A percentile compares a stretch with the other conserved stretches of the same genome.
Evolutionary conservation across 1,140 invertebrate genomes (phyloP).

Genomic region (Aethina tumida): DNA sequence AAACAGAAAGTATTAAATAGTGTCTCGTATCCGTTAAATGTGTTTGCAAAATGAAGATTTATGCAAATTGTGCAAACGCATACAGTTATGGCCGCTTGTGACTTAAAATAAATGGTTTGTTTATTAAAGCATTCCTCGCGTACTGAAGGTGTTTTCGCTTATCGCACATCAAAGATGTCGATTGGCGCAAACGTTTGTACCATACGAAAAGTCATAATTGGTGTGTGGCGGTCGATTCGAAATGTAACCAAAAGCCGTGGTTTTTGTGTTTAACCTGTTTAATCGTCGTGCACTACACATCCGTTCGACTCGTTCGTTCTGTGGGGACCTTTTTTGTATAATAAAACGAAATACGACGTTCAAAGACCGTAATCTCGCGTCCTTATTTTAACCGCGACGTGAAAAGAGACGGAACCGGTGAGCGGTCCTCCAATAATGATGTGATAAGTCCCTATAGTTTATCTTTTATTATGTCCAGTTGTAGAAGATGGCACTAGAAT

Average conservation of each 20-base stretch:
- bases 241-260: neutral
- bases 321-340: conserved; percentile 1
- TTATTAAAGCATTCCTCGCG: too few species aligned
- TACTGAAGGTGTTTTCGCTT: too few species aligned
- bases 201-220: too few species aligned
- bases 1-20: too few species aligned
- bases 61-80: too few species aligned
- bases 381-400: neutral
- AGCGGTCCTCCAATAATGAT: conserved; percentile 9
- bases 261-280: conserved; percentile 3
- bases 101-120: too few species aligned
- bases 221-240: too few species aligned
- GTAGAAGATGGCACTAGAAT: neutral
- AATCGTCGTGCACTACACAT: neutral
- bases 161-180: too few species aligned
- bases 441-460: conserved; percentile 17
- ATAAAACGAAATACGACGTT: neutral
- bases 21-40: too few species aligned
- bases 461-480: conserved; percentile 11
- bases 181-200: too few species aligned
- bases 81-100: too few species aligned
- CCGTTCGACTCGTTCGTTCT: neutral
- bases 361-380: neutral
- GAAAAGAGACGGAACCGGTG: neutral
- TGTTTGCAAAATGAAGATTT: too few species aligned